phyloP scores from a whole-genome alignment of 2,113 vertebrate species.

The Lota lota region DNA sequence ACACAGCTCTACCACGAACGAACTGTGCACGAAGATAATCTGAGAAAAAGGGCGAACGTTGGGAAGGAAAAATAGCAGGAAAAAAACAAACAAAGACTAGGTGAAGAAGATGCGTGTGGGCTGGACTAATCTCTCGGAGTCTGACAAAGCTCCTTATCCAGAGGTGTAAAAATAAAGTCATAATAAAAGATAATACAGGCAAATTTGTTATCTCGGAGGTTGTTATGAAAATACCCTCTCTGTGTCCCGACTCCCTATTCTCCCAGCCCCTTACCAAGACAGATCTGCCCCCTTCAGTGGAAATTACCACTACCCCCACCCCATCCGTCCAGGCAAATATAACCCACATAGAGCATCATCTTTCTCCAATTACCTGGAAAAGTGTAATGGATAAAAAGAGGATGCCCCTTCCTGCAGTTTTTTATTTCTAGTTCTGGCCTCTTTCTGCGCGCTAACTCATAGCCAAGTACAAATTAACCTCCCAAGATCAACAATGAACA shows the following conservation, averaged over 20 bases:
- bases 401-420: constrained; percentile 23
- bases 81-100: constrained; percentile 10
- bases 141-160: constrained; percentile 58
- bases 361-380: constrained; percentile 59
- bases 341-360: constrained; percentile 35
- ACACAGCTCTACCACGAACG: too few relatives aligned
- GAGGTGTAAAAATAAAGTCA: constrained; percentile 45
- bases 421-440: constrained; percentile 23
- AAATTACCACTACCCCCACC: constrained; percentile 38
- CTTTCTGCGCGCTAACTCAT: constrained; percentile 47
- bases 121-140: constrained; percentile 54
- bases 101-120: constrained; percentile 43
- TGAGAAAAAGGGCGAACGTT: too few relatives aligned
- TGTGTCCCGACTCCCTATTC: constrained; percentile 31
- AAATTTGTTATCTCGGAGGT: background rate
- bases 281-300: constrained; percentile 37
- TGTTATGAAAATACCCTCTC: constrained; percentile 16
- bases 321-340: constrained; percentile 45
- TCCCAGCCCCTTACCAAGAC: constrained; percentile 32
- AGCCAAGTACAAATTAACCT: constrained; percentile 71
- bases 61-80: constrained; percentile 10
- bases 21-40: constrained; percentile 20
- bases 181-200: background rate
- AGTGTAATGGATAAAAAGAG: constrained; percentile 41
- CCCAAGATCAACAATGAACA: constrained; percentile 68